phyloP scores from a whole-genome alignment of 2,113 vertebrate genomes.

The Sarotherodon lohbergeri region DNA sequence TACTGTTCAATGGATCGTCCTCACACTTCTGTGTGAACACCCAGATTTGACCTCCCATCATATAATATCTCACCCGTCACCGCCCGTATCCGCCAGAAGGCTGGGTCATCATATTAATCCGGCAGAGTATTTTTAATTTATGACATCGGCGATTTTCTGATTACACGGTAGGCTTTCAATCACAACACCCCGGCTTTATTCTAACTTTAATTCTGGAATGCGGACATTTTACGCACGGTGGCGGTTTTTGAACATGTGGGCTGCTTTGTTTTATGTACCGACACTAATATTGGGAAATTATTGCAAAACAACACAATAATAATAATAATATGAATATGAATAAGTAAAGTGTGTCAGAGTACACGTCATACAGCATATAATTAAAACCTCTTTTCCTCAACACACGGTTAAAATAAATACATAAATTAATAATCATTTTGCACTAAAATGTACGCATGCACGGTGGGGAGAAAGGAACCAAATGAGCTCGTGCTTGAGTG shows the following conservation, averaged over 20 bases:
- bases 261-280: neutral
- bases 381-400: neutral
- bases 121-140: neutral
- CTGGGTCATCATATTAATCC: neutral
- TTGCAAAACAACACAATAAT: neutral
- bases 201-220: neutral
- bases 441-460: neutral
- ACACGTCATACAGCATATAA: neutral
- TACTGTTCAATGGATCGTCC: conserved; percentile 61
- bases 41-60: conserved; percentile 58
- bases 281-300: neutral
- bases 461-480: neutral
- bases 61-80: conserved; percentile 6
- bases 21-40: conserved; percentile 40
- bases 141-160: neutral
- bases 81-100: neutral
- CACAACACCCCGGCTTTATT: neutral
- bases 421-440: neutral
- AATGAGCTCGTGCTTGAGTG: neutral
- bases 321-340: neutral
- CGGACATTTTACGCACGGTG: neutral
- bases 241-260: neutral
- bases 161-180: neutral
- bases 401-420: neutral
- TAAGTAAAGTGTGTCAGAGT: neutral